Conservation (phyloP, 2,797 vertebrate species). For the Chaetophractus vellerosus region DNA sequence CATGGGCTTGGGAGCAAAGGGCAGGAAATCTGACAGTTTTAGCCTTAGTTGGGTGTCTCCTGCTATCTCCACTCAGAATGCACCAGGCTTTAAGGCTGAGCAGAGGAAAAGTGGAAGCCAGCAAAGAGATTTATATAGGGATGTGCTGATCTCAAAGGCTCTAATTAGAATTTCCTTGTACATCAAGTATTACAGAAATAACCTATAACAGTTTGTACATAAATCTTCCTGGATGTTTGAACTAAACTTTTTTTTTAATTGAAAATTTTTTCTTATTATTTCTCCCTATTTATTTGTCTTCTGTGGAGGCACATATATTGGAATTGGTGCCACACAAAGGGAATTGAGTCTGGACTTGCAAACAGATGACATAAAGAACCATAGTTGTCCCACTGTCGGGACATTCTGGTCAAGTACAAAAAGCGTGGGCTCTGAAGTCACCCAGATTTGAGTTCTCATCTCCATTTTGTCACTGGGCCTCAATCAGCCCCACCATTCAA, state of each 20-base stretch:
- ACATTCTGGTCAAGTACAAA: background rate
- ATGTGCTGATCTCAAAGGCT: background rate
- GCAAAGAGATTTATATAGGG: background rate
- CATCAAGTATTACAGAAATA: background rate
- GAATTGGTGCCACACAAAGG: background rate
- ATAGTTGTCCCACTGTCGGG: background rate
- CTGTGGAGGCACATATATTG: background rate
- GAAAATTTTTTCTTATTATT: background rate
- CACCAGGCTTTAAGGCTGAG: background rate
- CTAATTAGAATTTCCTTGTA: background rate
- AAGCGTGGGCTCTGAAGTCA: background rate
- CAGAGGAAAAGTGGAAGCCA: background rate
- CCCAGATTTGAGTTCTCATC: background rate
- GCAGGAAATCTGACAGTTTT: background rate
- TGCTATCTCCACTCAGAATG: too few relatives aligned
- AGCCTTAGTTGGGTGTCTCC: accelerated
- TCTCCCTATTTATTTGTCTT: background rate
- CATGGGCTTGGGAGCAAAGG: background rate
- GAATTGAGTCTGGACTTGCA: background rate
- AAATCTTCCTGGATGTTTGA: background rate
- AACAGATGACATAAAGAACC: background rate
- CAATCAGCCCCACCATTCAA: accelerated
- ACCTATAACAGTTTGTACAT: too few relatives aligned
- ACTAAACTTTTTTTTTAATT: background rate
- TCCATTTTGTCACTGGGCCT: background rate